Base-by-base conservation (phyloP, 2,797 vertebrate species). In the Phoxinus dragarum region DNA sequence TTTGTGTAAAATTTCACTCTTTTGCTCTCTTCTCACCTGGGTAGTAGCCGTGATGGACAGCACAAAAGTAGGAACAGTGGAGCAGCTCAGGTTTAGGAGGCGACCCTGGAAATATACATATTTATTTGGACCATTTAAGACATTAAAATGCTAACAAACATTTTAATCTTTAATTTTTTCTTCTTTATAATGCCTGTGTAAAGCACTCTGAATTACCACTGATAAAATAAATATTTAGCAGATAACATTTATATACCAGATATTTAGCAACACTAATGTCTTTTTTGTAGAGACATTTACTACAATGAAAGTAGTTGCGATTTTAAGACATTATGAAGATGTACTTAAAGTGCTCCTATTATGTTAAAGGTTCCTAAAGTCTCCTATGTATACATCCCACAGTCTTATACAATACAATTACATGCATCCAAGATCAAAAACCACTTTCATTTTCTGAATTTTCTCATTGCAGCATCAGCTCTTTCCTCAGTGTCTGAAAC, bases 31-130 rank as follows among this genome's bases (percentile, higher is more conserved):
- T n/a, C 93, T 92, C 87, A 96, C 98, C 97, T 99, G 98, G 3
- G 98, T 99, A 34, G 98, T 99, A 82, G 98, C 98, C 0, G 98
- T 99, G 94, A 99, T 99, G 74, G 98, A 99, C 72, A 99, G 94
- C 87, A 99, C 98, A 5, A 99, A 99, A 14, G 98, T 99, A 93
- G 98, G 98, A 49, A 99, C 98, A 2, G 98, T 99, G 93, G 98
- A 99, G 90, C 98, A 99, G 95, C 98, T 99, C 87, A 99, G 96
- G 92, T 98, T 99, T 88, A 99, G 94, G 86, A 99, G 95, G 66
- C 97, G 98, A 84, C 98, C 98, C 98, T 99, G 56, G 2, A 66
- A 80, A 80, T 40, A 68, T 36, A 67, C 14, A 80, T 34, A 36
- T 11, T n/a, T 59, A 59, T 59, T 19, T 16, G 3, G 40, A 31